Base-by-base conservation (phyloP, 2,113 vertebrate genomes). In the Notothenia coriiceps region DNA sequence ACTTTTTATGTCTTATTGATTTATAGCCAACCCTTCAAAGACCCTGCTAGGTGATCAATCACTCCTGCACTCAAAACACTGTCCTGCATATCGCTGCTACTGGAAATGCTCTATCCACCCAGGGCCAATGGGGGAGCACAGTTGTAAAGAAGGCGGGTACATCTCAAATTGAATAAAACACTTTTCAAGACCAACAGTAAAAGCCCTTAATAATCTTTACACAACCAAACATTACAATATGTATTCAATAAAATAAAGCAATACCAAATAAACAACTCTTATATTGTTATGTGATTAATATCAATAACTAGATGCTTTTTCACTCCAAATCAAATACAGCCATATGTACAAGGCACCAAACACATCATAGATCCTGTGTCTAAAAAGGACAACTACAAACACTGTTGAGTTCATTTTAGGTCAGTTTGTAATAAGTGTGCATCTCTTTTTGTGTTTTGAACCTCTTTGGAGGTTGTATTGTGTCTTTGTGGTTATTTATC, bases 1-100 rank as follows among this genome's bases (percentile, higher is more conserved):
- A 83, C 76, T 84, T 87, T 85, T 83, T 82, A 86, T 74, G 46
- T 60, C 62, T 80, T 77, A 62, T 40, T 88, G 89, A 92, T 93
- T 89, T 84, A 90, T 77, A 60, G 75, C 70, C 43, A 35, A 72
- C 12, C 69, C 61, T 79, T 88, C 77, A 87, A 75, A 70, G 33
- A 20, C 71, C 14, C 22, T 33, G 67, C 82, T 75, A 60, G 46
- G 29, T 50, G 70, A 90, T 93, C 86, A 90, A 87, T 88, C 86
- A 89, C 43, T 0, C 46, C 55, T 50, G 14, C 70, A 64, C 81
- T 76, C 68, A 80, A 77, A 88, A 80, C 64, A 54, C 51, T 17
- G 40, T 40, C 40, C 74, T 15, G 66, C 25, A 22, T 54, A 22
- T 52, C 35, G 65, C 59, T 64, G 57, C 79, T 13, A 20, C 43